Percentiles rank a stretch among this genome's conserved stretches.
Evolutionary conservation across 2,113 vertebrate species (phyloP).

Genomic region (Podarcis raffonei): DNA sequence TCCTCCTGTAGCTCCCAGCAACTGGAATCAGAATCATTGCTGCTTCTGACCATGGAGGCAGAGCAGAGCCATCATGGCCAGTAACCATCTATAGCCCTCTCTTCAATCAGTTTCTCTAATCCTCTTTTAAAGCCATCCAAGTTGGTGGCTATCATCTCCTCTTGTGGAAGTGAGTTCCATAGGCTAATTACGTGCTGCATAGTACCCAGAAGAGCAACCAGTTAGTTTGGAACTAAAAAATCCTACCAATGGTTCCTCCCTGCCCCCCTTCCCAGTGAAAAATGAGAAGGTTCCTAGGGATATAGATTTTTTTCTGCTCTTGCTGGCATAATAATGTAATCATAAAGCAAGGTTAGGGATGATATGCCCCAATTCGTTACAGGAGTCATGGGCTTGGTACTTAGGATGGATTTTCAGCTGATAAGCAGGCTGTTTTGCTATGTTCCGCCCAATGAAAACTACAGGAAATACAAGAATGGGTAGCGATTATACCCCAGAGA

Average conservation of each 20-base stretch:
- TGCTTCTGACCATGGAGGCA: too few species aligned
- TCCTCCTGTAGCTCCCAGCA: too few species aligned
- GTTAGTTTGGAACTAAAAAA: slow-evolving; percentile 40
- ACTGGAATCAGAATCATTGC: too few species aligned
- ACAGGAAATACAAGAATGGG: background rate
- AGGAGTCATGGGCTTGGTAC: slow-evolving; percentile 1
- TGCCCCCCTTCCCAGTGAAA: background rate
- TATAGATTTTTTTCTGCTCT: slow-evolving; percentile 26
- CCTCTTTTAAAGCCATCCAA: too few species aligned
- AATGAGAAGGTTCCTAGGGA: slow-evolving; percentile 29
- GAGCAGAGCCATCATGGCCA: too few species aligned
- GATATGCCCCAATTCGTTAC: slow-evolving; percentile 31
- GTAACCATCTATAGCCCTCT: too few species aligned
- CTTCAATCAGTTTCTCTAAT: too few species aligned
- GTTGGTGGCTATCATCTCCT: too few species aligned
- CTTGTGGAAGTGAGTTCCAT: too few species aligned
- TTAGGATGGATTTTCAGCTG: background rate
- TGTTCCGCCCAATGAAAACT: background rate
- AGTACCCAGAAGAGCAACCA: slow-evolving; percentile 45
- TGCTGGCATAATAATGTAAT: slow-evolving; percentile 37
- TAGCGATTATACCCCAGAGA: background rate
- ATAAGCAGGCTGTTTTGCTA: slow-evolving; percentile 28
- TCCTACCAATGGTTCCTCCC: background rate
- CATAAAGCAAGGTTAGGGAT: slow-evolving; percentile 37
- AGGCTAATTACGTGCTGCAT: background rate